Conservation (phyloP, 2,888 invertebrate genomes). For the Exocentrus adspersus region DNA sequence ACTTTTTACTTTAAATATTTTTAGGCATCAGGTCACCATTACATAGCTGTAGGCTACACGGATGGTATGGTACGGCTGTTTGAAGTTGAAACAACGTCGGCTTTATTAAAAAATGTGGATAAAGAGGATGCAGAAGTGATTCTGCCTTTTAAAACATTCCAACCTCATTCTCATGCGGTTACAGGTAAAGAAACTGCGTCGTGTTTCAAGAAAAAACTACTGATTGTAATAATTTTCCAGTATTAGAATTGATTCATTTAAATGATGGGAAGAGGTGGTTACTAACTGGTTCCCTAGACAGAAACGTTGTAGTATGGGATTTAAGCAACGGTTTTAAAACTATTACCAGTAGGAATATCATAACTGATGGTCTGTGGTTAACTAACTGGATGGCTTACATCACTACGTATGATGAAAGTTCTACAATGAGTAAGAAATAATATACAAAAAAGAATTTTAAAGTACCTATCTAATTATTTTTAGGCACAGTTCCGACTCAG, state of each 20-base stretch:
- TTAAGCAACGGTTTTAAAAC: conserved; percentile 64
- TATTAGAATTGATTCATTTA: conserved; percentile 62
- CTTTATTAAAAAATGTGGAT: conserved; percentile 59
- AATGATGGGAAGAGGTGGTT: conserved; percentile 72
- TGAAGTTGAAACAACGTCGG: conserved; percentile 68
- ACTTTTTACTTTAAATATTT: no score
- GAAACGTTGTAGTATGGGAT: conserved; percentile 77
- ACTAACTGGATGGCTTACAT: conserved; percentile 65
- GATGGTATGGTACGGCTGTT: conserved; percentile 75
- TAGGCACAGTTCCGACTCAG: conserved; percentile 28
- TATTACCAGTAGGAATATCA: conserved; percentile 60
- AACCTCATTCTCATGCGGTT: conserved; percentile 68
- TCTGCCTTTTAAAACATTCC: conserved; percentile 70
- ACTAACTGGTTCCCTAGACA: conserved; percentile 74
- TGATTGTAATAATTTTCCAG: no score
- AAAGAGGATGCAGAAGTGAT: conserved; percentile 63
- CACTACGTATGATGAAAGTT: conserved; percentile 61
- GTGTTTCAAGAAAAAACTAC: no score
- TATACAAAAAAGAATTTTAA: no score
- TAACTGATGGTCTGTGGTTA: conserved; percentile 66
- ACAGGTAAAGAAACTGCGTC: conserved; percentile 65
- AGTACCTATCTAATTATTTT: no score
- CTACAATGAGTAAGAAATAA: conserved; percentile 53
- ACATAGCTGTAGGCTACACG: conserved; percentile 74
- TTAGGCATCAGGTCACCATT: conserved; percentile 66